Evolutionary conservation across 2,113 vertebrate species (phyloP), one percentile per base, ranked within the genome.

Genomic region (Burhinus bistriatus): DNA sequence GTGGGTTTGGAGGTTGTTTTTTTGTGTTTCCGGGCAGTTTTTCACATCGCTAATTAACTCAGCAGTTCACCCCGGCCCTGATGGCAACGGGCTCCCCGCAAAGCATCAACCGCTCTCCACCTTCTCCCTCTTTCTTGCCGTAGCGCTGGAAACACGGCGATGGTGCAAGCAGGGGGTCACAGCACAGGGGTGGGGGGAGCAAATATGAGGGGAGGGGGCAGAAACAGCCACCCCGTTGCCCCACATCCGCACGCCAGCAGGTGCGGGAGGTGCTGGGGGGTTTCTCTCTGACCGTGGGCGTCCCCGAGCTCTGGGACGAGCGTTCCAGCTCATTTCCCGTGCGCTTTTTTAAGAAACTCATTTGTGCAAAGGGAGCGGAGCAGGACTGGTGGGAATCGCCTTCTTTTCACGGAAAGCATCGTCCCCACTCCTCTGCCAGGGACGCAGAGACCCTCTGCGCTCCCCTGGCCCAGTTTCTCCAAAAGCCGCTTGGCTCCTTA

Each of bases 201-300:
- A 79, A 71, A 91, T 6, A 16, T 0, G 2, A 84, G 55, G 55
- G 57, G 44, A 92, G 2, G 22, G 75, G 79, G 32, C 58, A 83
- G 38, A 76, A 86, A 30, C 2, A 52, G 16, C 26, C 66, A 30
- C 40, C 49, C 10, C 13, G 0, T 12, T 6, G 27, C 68, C 64
- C 58, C 44, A 4, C 1, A 0, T 22, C 62, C 0, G 0, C 17
- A 4, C 3, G 4, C 42, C 64, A 45, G 38, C 3, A 1, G 30
- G 40, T 47, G 9, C 15, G 3, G 88, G 68, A 92, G 40, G 9
- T 32, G 49, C 64, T 29, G 64, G 44, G n/a, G 29, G 26, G 12
- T 6, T 49, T 38, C 82, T 65, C 27, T 0, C 12, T 18, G 29
- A 42, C 49, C 2, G 0, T 2, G 71, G 17, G 29, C 1, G 14